phyloP scores from a whole-genome alignment of 2,888 invertebrate genomes.

The Drosophila fulvimacula region DNA sequence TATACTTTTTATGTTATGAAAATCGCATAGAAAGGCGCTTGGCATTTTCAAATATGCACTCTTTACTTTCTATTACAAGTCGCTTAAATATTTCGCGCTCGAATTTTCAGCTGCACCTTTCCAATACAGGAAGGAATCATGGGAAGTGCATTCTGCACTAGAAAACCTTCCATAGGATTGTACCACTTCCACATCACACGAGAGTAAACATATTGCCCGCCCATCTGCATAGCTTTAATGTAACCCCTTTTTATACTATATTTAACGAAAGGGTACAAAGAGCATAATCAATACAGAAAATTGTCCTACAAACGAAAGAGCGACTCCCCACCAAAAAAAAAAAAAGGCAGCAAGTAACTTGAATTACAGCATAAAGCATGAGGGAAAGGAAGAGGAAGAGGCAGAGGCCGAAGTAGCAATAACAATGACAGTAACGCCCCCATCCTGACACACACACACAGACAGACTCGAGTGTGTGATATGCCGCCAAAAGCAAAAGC shows the following conservation, averaged over 20 bases:
- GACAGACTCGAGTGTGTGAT: conserved; percentile 67
- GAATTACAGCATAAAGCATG: conserved; percentile 46
- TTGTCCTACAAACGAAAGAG: conserved; percentile 79
- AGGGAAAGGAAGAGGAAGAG: not conserved
- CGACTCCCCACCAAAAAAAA: conserved; percentile 72
- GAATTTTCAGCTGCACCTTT: not conserved
- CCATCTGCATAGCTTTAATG: conserved; percentile 2
- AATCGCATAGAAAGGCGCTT: not conserved
- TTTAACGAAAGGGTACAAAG: conserved; percentile 21
- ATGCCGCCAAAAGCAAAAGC: conserved; percentile 80
- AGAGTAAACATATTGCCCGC: not conserved
- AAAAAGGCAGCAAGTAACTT: conserved; percentile 54
- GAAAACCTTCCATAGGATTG: not conserved
- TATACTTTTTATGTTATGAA: not conserved
- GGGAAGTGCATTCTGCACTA: not conserved
- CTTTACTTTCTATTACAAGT: too few relatives aligned
- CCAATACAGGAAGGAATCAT: not conserved
- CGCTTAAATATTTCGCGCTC: too few relatives aligned
- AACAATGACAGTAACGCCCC: conserved; percentile 79
- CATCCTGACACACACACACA: conserved; percentile 36
- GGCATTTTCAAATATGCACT: not conserved
- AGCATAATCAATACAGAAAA: conserved; percentile 81
- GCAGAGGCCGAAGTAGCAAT: conserved; percentile 47
- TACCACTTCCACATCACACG: not conserved
- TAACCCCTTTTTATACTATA: not conserved